Evolutionary conservation across 1,140 invertebrate species (phyloP), one percentile per base, ranked within the genome.

Genomic region (Hesperophylax magnus): DNA sequence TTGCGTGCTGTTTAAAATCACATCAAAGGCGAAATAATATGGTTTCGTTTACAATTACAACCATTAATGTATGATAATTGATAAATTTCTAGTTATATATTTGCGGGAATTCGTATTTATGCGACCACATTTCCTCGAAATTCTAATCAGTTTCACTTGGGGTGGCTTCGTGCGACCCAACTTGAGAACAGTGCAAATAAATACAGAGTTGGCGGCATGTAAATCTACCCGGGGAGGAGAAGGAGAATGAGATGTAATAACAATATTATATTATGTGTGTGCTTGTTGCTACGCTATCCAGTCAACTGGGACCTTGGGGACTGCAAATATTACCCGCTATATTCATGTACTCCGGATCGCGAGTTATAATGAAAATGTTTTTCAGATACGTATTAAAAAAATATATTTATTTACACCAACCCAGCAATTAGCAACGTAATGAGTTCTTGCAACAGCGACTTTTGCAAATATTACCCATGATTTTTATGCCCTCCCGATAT

Each of bases 41-140:
- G 78, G 78, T 61, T 80, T 80, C 71, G 24, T 54, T 80, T 65
- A n/a, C 69, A 80, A 80, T 80, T 80, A 80, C 71, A 76, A 80
- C 24, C 17, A 20, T 56, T 80, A 80, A 80, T 76, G 56, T 71
- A 76, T 76, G 71, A 80, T 80, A 80, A 80, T 80, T 80, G 78
- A 80, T 80, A 63, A 80, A 80, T 80, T 80, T 75, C 34, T n/a
- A 58, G 56, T 53, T 74, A 72, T 80, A 80, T 75, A 15, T 74
- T 60, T 52, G 54, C 22, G 61, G 39, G 78, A 75, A 80, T 31
- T 47, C 60, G 31, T 80, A 80, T 75, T 75, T 63, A 80, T 80
- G 71, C 58, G 58, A 65, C 78, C 78, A 31, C 78, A 80, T 27
- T 67, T 76, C 71, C n/a, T 47, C 39, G 77, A 72, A 75, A 80